Percentiles rank a stretch among this genome's conserved stretches.
These are phyloP conservation scores for Peromyscus melanophrys DNA, from an alignment of 2,797 vertebrate genomes.

Conservation along the genomic window DNA sequence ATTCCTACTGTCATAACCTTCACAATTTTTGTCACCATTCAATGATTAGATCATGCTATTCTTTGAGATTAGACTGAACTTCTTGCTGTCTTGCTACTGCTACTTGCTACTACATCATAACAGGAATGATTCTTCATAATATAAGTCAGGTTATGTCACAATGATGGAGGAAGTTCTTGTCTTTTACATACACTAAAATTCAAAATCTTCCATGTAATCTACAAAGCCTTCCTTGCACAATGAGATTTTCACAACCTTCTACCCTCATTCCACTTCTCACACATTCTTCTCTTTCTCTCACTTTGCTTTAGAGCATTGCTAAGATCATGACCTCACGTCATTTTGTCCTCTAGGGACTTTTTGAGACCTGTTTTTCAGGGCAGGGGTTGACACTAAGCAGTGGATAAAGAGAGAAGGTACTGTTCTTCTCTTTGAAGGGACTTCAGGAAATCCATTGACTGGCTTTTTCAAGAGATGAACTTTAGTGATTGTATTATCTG, in stretches of 20 bases:
- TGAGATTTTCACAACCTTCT: neutral
- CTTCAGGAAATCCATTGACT: neutral
- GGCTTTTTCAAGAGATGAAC: neutral
- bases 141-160: neutral
- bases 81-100: neutral
- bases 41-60: neutral
- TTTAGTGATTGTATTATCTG: neutral
- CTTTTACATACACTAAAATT: neutral
- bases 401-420: neutral
- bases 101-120: neutral
- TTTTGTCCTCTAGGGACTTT: neutral
- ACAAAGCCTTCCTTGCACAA: neutral
- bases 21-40: too few species aligned
- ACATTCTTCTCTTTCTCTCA: neutral
- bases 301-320: neutral
- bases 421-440: neutral
- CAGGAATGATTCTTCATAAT: neutral
- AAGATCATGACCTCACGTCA: neutral
- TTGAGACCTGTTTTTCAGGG: neutral
- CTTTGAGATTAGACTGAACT: neutral
- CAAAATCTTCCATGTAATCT: neutral
- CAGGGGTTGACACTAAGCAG: too few species aligned
- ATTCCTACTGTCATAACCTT: neutral
- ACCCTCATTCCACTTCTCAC: too few species aligned
- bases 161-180: neutral